Percentiles rank a stretch among this genome's conserved stretches.
Conservation (phyloP, 2,113 vertebrate species). For the Petroica traversi region DNA sequence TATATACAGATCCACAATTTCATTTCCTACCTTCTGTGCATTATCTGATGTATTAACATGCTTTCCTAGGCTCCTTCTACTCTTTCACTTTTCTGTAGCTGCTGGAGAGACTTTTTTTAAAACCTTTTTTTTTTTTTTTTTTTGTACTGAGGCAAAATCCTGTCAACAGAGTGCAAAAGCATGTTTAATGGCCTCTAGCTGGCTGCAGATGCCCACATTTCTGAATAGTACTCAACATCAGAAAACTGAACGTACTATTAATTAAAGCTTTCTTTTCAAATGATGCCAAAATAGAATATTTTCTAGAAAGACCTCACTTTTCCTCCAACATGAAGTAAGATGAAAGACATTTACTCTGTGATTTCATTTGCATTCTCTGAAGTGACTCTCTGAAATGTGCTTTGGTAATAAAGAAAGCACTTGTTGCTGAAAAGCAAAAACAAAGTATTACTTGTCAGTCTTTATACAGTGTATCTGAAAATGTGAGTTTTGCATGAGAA, state of each 20-base stretch:
- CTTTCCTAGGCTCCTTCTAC: slow-evolving; percentile 16
- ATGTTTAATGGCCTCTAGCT: slow-evolving; percentile 61
- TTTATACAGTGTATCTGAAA: not conserved
- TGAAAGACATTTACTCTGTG: slow-evolving; percentile 52
- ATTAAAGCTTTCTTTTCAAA: slow-evolving; percentile 59
- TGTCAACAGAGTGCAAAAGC: slow-evolving; percentile 51
- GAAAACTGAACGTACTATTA: slow-evolving; percentile 51
- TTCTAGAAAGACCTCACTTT: slow-evolving; percentile 30
- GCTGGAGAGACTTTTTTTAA: slow-evolving; percentile 54
- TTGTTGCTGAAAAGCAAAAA: slow-evolving; percentile 27
- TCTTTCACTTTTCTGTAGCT: slow-evolving; percentile 41
- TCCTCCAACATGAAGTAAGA: slow-evolving; percentile 17
- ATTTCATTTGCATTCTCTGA: slow-evolving; percentile 62
- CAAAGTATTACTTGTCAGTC: slow-evolving; percentile 34
- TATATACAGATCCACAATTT: not conserved
- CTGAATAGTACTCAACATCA: slow-evolving; percentile 63
- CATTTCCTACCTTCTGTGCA: not conserved
- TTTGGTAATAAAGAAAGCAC: slow-evolving; percentile 39
- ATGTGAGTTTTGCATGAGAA: not conserved
- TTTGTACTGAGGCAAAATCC: slow-evolving; percentile 42
- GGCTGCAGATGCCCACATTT: slow-evolving; percentile 54
- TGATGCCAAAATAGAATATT: slow-evolving; percentile 41
- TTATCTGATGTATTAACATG: slow-evolving; percentile 42
- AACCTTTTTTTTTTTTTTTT: slow-evolving; percentile 33
- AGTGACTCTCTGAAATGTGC: slow-evolving; percentile 58